Evolutionary conservation across 2,888 invertebrate species (phyloP), one percentile per base, ranked within the genome.

Genomic region (Tetranychus truncatus): DNA sequence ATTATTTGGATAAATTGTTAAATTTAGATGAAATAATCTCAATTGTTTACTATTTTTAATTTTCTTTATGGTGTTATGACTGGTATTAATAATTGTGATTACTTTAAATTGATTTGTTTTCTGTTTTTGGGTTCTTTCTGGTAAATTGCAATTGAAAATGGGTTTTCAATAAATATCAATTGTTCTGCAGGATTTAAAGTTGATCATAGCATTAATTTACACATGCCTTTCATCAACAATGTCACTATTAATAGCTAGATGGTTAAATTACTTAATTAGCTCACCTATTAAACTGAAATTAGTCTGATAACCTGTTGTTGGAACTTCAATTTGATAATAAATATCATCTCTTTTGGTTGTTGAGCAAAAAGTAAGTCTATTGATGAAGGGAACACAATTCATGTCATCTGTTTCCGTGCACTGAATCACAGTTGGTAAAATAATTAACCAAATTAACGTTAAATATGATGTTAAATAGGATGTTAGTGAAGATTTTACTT

Each of bases 331-430:
- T 55, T 55, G 55, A 55, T 55, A 55, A 55, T 55, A 55, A 15
- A 55, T 55, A 55, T 55, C 55, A 55, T 55, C 55, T 55, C 55
- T 9, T 55, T 55, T 55, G 0, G 55, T 55, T 55, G 55, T 55
- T 55, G 55, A 55, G 55, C 55, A 55, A 55, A 55, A 55, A 55
- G 55, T 55, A 55, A 55, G 55, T 55, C 55, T 55, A 55, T 55
- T 55, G 15, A 55, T 55, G 15, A 55, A 55, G 9, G 55, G 55
- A 55, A 55, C 55, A 55, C 55, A 55, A 55, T 55, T 15, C 34
- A 34, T 34, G 2, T 55, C 55, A 55, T 55, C 55, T 55, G 15
- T 55, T 55, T 55, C 55, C 55, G 15, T 15, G 15, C 55, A 55
- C 9, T 55, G 9, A 15, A 55, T 55, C 55, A 55, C 55, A 55